Evolutionary conservation across 53 echinoderm and acorn worm genomes (phyloP), one percentile per base, ranked within the genome.

Genomic region (Zoroaster sp.): DNA sequence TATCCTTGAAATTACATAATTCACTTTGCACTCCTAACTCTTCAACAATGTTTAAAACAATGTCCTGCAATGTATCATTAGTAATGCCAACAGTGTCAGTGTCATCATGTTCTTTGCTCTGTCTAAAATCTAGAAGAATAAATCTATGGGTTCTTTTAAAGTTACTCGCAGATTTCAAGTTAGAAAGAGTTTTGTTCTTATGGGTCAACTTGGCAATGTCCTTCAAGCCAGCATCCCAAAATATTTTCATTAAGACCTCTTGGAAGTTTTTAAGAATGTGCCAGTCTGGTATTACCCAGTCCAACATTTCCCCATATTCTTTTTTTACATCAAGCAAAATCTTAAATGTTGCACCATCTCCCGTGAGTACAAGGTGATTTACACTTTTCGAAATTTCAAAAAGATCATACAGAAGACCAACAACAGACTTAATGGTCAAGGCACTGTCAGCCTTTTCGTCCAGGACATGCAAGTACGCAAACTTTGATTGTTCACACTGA

Each of bases 221-320:
- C 52, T 95, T 95, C 17, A 95, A 55, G 35, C 93, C 91, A 18
- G 86, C 93, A 71, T 95, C 93, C 93, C 93, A 95, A 86, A 85
- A 95, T 36, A 95, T 80, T 31, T 95, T 95, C 51, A 91, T 83
- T n/a, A 95, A 0, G 39, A 93, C 91, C 71, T 91, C 88, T 44
- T 95, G 91, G 45, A 72, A 89, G 45, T 93, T 93, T 73, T 95
- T 93, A 13, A 93, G 39, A 2, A 95, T 66, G 63, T 95, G 95
- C 93, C 93, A 95, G 66, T 95, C 95, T 7, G 95, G 91, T 9
- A 95, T 65, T 5, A 95, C 35, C 95, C 93, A 95, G 59, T 93
- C 89, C 30, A 93, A 32, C 4, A 45, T 15, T 52, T 90, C 77
- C 8, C 93, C 93, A 89, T 91, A 91, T 68, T 92, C 88, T 14